Base-by-base conservation (phyloP, 1,140 invertebrate genomes). In the Drosophila chauvacae region DNA sequence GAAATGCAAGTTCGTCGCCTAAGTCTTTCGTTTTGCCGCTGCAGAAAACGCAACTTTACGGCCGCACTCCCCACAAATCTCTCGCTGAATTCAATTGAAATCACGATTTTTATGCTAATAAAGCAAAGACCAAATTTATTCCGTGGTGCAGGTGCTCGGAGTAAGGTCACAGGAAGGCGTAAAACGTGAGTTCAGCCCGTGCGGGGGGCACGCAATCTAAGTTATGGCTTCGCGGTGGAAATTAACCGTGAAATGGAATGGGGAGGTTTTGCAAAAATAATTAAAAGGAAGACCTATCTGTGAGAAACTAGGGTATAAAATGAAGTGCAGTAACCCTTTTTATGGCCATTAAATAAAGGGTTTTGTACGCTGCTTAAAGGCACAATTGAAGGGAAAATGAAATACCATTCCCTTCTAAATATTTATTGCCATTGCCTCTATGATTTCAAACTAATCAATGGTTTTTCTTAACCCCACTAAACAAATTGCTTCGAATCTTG, bases 111-210 rank as follows among this genome's bases (percentile, higher is more conserved):
- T 79, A 81, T 86, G 83, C 66, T 41, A 47, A 73, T 82, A 87
- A 77, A 87, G 73, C 76, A 66, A 77, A 68, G 57, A 41, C 44
- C 66, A 80, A 87, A 86, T 82, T 82, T 79, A 79, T 80, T 76
- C 56, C 42, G 13, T 33, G 3, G 18, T 20, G 18, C 51, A 58
- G 47, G 50, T 5, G n/a, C 5, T 20, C 28, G 7, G 4, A 23
- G 18, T 20, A 77, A 71, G 80, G 61, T 77, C 50, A 28, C 26
- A 18, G 41, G 53, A 73, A 79, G 76, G 81, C 71, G 81, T 84
- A 81, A 83, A 82, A 50, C 56, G 42, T 28, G 26, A 57, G 18
- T 47, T 28, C 59, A 35, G 33, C 45, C n/a, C 42, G 11, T 14
- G 33, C 7, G 26, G 51, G 33, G 39, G 33, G 37, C 30, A 6